These are phyloP conservation scores for Leuciscus waleckii DNA, from an alignment of 2,797 vertebrate genomes.

Conservation along the genomic window DNA sequence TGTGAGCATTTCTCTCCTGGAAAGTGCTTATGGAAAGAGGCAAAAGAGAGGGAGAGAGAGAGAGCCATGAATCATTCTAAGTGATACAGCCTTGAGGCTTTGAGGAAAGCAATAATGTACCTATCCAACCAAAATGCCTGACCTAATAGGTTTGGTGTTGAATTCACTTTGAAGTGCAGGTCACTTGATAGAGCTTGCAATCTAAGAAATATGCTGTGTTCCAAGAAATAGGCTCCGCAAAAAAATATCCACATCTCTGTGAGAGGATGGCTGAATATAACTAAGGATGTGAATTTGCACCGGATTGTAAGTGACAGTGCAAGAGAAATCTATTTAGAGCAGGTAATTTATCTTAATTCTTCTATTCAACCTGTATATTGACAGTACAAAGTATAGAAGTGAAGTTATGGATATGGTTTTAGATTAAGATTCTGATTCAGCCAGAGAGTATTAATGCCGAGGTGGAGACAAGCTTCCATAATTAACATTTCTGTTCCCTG, in stretches of 20 bases:
- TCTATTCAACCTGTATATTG: neutral
- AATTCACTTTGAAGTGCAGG: slow-evolving; percentile 54
- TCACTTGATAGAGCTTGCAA: slow-evolving; percentile 52
- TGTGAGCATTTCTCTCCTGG: slow-evolving; percentile 33
- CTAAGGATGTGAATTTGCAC: slow-evolving; percentile 37
- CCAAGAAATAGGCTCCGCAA: slow-evolving; percentile 26
- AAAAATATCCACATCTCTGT: slow-evolving; percentile 33
- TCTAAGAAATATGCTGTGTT: slow-evolving; percentile 49
- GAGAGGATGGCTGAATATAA: slow-evolving; percentile 32
- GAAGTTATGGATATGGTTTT: neutral
- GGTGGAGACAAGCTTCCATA: neutral
- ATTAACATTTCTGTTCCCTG: neutral
- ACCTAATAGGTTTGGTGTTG: slow-evolving; percentile 54
- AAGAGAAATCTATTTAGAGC: slow-evolving; percentile 19
- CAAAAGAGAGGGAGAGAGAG: neutral
- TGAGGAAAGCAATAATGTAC: slow-evolving; percentile 55
- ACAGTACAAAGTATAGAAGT: neutral
- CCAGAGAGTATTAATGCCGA: neutral
- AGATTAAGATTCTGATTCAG: neutral
- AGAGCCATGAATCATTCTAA: slow-evolving; percentile 50
- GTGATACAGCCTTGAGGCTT: slow-evolving; percentile 55
- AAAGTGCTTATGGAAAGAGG: slow-evolving; percentile 37
- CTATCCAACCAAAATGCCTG: slow-evolving; percentile 52
- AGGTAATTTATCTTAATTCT: slow-evolving; percentile 18
- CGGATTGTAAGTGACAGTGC: slow-evolving; percentile 29